Base-by-base conservation (phyloP, 35 echinoderm and acorn worm species). In the Lytechinus variegatus region DNA sequence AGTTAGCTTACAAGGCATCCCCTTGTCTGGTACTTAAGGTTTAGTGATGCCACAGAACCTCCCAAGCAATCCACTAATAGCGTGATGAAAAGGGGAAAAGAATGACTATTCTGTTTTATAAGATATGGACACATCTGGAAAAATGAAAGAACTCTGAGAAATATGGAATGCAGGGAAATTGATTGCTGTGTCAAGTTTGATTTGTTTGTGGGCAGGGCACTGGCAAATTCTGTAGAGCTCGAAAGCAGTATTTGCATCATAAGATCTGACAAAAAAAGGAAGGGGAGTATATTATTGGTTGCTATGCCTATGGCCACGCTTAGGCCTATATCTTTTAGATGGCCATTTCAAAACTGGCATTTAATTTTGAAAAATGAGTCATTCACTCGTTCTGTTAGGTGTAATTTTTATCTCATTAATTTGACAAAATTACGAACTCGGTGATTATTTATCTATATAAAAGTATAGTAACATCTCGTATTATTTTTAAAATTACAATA, bases 81-180 rank as follows among this genome's bases (percentile, higher is more conserved):
- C 66, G n/a, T 79, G 66, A 79, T 79, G 66, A 79, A 16, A 79
- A 79, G 66, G n/a, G 66, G 21, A 79, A 79, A 79, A 79, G 66
- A 79, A 79, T 79, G 66, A 79, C 66, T 79, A 79, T 79, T 79
- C 66, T 79, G 66, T 79, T 79, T 79, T 16, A 19, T 7, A 24
- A 14, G 8, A 24, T 19, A 5, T 6, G 14, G 66, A 79, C 66
- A 79, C 66, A 79, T 79, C 16, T 79, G 66, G 66, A 79, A 79
- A 79, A 79, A 79, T 79, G 66, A 16, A 79, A 24, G 21, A 79
- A 24, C 66, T 24, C 66, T 16, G 19, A 24, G 66, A 79, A 79
- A 79, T 79, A 79, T 79, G 66, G 66, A 79, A 79, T 79, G 66
- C 66, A 19, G 66, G 66, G n/a, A 79, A 79, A 79, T 79, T 79